Base-by-base conservation (phyloP, 2,797 vertebrate species). In the Sebastes cheni region DNA sequence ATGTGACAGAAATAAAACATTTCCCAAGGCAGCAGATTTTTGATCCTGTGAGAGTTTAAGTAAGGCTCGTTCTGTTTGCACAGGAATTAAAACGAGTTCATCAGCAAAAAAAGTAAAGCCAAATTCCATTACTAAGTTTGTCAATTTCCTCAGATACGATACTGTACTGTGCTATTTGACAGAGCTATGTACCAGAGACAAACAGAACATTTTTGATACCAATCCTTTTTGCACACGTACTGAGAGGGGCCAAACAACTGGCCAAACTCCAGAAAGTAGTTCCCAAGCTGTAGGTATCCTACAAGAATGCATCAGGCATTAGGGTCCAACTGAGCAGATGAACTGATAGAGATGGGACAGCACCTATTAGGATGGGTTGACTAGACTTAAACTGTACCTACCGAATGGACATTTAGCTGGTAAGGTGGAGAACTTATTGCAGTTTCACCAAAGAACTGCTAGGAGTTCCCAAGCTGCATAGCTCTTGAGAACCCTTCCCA, bases 371-470 rank as follows among this genome's bases (percentile, higher is more conserved):
- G 12, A 79, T 20, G 65, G 25, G n/a, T 75, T 8, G 39, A 64
- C 27, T 55, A 3, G 58, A 60, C 55, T 69, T 25, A 64, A 92
- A 52, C 67, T 68, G 25, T 52, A 68, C 61, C 8, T 8, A 74
- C 59, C 4, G n/a, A 72, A 20, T 1, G 8, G 82, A 83, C 61
- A 67, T 70, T 72, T 20, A 72, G 78, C 72, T 83, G 69, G 56
- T 25, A 52, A 25, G 54, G 58, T 80, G 64, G 65, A 82, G 80
- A 86, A 42, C 62, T 77, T 77, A 78, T 74, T 74, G 39, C 72
- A 78, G 86, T 80, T 60, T 80, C 58, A 72, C 52, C 36, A 61
- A 75, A 79, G 76, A 88, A 75, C 77, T 78, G 79, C 85, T 77
- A 36, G 62, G 84, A 78, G 75, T 62, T 67, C 78, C 73, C 67